phyloP scores from a whole-genome alignment of 2,888 invertebrate genomes.

The Saturnia pavonia region DNA sequence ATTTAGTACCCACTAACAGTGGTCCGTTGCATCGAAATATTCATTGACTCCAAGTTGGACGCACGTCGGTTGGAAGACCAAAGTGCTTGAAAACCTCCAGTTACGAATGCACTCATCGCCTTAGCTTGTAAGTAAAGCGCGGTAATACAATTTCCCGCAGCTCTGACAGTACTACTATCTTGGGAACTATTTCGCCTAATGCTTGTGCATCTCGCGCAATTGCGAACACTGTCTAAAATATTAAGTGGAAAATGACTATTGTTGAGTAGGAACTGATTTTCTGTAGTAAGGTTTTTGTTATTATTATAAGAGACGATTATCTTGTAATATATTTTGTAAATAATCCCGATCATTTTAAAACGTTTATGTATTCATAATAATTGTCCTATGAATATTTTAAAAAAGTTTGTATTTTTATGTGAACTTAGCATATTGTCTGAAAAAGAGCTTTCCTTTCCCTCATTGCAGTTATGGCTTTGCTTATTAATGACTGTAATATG shows the following conservation, averaged over 20 bases:
- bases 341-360: neutral
- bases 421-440: neutral
- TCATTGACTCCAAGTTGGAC: slow-evolving; percentile 25
- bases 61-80: slow-evolving; percentile 40
- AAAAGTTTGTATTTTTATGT: neutral
- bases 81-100: slow-evolving; percentile 54
- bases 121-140: slow-evolving; percentile 53
- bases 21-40: slow-evolving; percentile 22
- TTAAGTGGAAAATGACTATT: slow-evolving; percentile 44
- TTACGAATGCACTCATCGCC: slow-evolving; percentile 74
- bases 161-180: slow-evolving; percentile 66
- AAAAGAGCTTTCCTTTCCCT: neutral
- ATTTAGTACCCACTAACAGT: neutral
- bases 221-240: slow-evolving; percentile 51
- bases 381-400: neutral
- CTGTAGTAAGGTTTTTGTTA: too few relatives aligned
- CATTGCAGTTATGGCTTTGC: neutral
- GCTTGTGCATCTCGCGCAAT: slow-evolving; percentile 54
- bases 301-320: neutral
- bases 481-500: neutral
- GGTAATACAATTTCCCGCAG: slow-evolving; percentile 75
- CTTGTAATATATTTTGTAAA: neutral
- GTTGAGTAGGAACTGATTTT: slow-evolving; percentile 24
- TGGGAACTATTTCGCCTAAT: slow-evolving; percentile 75
- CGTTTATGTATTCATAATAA: neutral